Evolutionary conservation across 1,140 invertebrate genomes (phyloP).

Genomic region (Melanaphis sacchari): DNA sequence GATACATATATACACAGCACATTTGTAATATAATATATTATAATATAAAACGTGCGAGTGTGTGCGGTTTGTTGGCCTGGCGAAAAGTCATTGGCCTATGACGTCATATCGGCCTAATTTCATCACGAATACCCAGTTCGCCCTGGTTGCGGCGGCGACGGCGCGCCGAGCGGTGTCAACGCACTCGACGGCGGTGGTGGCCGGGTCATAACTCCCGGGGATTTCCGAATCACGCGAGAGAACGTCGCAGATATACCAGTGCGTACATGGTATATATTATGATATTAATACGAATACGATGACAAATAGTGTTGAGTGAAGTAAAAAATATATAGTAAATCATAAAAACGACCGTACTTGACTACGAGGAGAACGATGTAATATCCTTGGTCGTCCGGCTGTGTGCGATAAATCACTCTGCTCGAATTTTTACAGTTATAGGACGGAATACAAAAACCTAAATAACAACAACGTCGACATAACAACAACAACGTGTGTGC

Average conservation of each 20-base stretch:
- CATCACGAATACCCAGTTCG: conserved; percentile 49
- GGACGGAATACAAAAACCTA: not conserved
- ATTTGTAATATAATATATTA: conserved; percentile 2
- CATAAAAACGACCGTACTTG: not conserved
- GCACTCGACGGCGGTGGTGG: conserved; percentile 16
- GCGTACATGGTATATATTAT: not conserved
- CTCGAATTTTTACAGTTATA: conserved; percentile 15
- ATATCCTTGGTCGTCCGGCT: not conserved
- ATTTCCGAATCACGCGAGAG: conserved; percentile 29
- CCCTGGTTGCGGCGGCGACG: conserved; percentile 42
- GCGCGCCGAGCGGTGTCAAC: conserved; percentile 30
- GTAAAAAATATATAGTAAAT: not conserved
- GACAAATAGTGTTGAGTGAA: not conserved
- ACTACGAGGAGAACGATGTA: not conserved
- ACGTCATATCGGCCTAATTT: conserved; percentile 56
- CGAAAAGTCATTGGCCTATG: conserved; percentile 56
- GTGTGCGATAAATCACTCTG: not conserved
- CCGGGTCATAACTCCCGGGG: conserved; percentile 24
- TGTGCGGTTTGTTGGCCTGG: conserved; percentile 36
- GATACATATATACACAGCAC: not conserved
- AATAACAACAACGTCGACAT: not conserved
- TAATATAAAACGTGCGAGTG: not conserved
- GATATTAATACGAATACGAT: not conserved
- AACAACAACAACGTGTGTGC: not conserved
- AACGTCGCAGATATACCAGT: not conserved